A percentile compares a stretch with the other conserved stretches of the same genome.
Conservation (phyloP, 2,888 invertebrate genomes). For the Fragum whitleyi region DNA sequence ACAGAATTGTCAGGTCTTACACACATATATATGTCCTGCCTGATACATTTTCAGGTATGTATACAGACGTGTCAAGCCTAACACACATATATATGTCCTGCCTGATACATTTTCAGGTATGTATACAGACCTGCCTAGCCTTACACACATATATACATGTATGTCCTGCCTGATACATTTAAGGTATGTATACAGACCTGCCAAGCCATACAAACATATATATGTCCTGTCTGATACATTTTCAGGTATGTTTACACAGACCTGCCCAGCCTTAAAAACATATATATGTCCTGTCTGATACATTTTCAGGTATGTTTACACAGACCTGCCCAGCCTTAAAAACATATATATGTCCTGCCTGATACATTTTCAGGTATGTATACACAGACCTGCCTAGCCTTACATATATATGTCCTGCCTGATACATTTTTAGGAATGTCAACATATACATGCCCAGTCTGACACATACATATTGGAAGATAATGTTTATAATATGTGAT, state of each 20-base stretch:
- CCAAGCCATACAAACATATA: constrained; percentile 86
- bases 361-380: constrained; percentile 80
- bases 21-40: constrained; percentile 88
- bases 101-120: constrained; percentile 76
- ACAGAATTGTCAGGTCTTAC: constrained; percentile 87
- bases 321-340: constrained; percentile 87
- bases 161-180: constrained; percentile 85
- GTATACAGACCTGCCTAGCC: constrained; percentile 87
- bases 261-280: constrained; percentile 87
- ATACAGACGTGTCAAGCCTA: constrained; percentile 87
- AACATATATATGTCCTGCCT: constrained; percentile 87
- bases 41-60: constrained; percentile 80
- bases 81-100: constrained; percentile 88
- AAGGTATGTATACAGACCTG: constrained; percentile 80
- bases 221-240: too few relatives aligned
- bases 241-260: constrained; percentile 64
- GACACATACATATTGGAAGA: too few relatives aligned
- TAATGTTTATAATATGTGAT: too few relatives aligned
- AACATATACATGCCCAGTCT: too few relatives aligned
- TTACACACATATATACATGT: constrained; percentile 87
- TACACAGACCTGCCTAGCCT: constrained; percentile 86
- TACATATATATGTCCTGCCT: constrained; percentile 67
- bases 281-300: constrained; percentile 86
- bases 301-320: constrained; percentile 11
- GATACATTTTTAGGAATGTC: too few relatives aligned